Percentiles rank a stretch among this genome's conserved stretches.
phyloP scores from a whole-genome alignment of 2,113 vertebrate genomes.

The Ardeotis arabs region DNA sequence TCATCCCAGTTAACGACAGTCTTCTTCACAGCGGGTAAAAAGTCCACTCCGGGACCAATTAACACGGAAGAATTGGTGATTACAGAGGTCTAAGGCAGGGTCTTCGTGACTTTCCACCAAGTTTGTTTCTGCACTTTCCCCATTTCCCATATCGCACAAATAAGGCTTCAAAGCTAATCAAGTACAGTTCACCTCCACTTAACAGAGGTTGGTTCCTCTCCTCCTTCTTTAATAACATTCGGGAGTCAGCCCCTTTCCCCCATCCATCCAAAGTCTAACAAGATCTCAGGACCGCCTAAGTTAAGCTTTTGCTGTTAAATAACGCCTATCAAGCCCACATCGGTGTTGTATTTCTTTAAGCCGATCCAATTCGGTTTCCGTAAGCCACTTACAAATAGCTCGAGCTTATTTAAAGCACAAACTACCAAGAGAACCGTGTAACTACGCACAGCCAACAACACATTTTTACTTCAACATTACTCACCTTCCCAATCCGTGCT shows the following conservation, averaged over 20 bases:
- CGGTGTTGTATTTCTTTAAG: accelerated
- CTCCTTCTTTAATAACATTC: accelerated
- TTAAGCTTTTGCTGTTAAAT: accelerated
- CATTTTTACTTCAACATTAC: accelerated
- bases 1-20: accelerated
- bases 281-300: accelerated
- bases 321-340: accelerated
- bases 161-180: accelerated
- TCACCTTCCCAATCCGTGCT: background rate
- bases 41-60: accelerated
- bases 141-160: accelerated
- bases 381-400: accelerated
- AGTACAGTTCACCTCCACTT: accelerated
- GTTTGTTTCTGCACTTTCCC: accelerated
- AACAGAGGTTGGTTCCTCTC: accelerated
- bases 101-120: accelerated
- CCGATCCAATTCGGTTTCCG: accelerated
- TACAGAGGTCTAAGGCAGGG: too few species aligned
- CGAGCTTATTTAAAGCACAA: accelerated
- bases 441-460: accelerated
- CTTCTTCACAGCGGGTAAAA: too few species aligned
- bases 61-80: accelerated
- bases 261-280: accelerated
- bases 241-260: accelerated
- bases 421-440: accelerated